Percentiles rank a stretch among this genome's conserved stretches.
Conservation (phyloP, 2,113 vertebrate species). For the Danio rerio region DNA sequence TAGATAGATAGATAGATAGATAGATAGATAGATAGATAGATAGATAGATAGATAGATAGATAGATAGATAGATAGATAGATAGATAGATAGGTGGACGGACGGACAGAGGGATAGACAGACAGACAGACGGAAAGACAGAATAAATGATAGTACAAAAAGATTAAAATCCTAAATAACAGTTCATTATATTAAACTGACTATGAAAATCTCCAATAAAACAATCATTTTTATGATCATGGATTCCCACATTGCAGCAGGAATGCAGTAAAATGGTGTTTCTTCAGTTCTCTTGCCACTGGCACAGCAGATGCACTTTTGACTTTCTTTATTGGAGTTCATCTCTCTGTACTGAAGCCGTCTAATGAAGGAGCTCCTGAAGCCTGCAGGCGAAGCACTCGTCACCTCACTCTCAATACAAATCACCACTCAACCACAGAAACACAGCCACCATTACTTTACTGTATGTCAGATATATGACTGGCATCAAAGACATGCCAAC, state of each 20-base stretch:
- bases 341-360: neutral
- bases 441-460: neutral
- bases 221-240: neutral
- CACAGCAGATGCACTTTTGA: neutral
- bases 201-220: neutral
- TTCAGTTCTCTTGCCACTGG: slow-evolving; percentile 3
- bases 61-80: too few species aligned
- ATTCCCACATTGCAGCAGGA: neutral
- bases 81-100: too few species aligned
- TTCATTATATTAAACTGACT: neutral
- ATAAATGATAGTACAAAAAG: neutral
- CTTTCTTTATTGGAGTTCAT: slow-evolving; percentile 4
- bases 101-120: too few species aligned
- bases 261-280: neutral
- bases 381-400: slow-evolving; percentile 24
- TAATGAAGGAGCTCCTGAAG: neutral
- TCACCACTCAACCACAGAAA: neutral
- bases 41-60: too few species aligned
- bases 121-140: too few species aligned
- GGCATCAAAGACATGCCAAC: slow-evolving; percentile 6
- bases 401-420: slow-evolving; percentile 1
- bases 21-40: too few species aligned
- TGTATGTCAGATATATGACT: slow-evolving; percentile 19
- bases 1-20: neutral
- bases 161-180: neutral